A percentile compares a stretch with the other conserved stretches of the same genome.
These are phyloP conservation scores for Drosophila yooni DNA, from an alignment of 2,888 invertebrate species.

Conservation along the genomic window DNA sequence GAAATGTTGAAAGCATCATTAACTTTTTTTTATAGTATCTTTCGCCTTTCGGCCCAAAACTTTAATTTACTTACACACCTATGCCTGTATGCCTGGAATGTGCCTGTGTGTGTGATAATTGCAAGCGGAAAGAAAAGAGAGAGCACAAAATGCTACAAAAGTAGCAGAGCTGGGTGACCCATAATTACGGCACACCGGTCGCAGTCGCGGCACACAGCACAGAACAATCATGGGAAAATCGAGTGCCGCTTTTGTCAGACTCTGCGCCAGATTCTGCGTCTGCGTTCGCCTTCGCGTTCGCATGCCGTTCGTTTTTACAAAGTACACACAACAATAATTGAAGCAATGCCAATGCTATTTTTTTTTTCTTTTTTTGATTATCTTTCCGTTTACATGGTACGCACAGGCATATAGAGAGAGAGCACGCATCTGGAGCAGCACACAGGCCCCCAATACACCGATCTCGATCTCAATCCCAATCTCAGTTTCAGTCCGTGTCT, in stretches of 20 bases:
- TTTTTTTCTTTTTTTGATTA: constrained; percentile 75
- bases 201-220: constrained; percentile 43
- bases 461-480: constrained; percentile 31
- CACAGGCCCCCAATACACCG: constrained; percentile 25
- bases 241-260: constrained; percentile 18
- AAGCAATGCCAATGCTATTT: constrained; percentile 73
- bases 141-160: constrained; percentile 29
- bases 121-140: constrained; percentile 59
- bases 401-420: constrained; percentile 45
- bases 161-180: constrained; percentile 67
- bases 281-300: not conserved
- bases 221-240: constrained; percentile 80
- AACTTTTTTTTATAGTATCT: constrained; percentile 58
- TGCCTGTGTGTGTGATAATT: constrained; percentile 66
- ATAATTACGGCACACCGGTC: constrained; percentile 72
- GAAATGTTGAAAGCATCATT: constrained; percentile 79
- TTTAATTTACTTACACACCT: constrained; percentile 51
- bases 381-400: constrained; percentile 68
- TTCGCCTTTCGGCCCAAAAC: constrained; percentile 57
- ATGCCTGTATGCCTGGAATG: not conserved
- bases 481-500: constrained; percentile 18
- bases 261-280: constrained; percentile 6
- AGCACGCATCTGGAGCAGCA: constrained; percentile 36
- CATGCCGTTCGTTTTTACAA: constrained; percentile 44
- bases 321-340: constrained; percentile 67